These are phyloP conservation scores for Fundulus diaphanus DNA, from an alignment of 2,797 vertebrate genomes.

Conservation along the genomic window DNA sequence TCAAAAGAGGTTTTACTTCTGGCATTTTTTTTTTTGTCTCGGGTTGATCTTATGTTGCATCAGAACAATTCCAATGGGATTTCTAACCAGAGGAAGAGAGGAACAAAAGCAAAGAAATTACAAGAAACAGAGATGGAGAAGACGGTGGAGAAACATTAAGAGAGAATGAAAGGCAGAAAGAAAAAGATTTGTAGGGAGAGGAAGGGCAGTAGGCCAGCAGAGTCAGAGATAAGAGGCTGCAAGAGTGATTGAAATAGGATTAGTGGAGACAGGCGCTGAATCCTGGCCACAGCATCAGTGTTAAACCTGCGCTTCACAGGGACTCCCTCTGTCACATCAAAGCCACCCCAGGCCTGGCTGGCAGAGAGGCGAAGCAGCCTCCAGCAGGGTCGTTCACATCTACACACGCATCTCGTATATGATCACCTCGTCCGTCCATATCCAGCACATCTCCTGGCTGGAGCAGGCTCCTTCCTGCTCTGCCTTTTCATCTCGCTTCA, in stretches of 20 bases:
- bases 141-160: conserved; percentile 26
- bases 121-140: conserved; percentile 31
- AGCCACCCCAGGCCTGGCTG: conserved; percentile 68
- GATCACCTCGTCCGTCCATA: conserved; percentile 54
- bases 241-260: conserved; percentile 82
- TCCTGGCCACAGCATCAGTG: conserved; percentile 72
- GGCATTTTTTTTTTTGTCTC: conserved; percentile 56
- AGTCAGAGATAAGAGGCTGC: conserved; percentile 76
- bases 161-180: conserved; percentile 24
- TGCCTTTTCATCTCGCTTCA: conserved; percentile 58
- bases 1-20: conserved; percentile 56
- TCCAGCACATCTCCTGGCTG: conserved; percentile 53
- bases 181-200: conserved; percentile 57
- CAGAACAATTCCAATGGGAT: conserved; percentile 69
- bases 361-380: conserved; percentile 62
- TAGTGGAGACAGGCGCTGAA: conserved; percentile 79
- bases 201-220: conserved; percentile 65
- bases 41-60: conserved; percentile 68
- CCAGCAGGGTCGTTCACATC: conserved; percentile 58
- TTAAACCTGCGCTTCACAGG: conserved; percentile 74
- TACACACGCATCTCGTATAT: conserved; percentile 38
- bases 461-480: conserved; percentile 59
- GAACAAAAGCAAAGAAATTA: conserved; percentile 37
- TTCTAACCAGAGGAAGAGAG: conserved; percentile 50
- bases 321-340: conserved; percentile 78